Evolutionary conservation across 1,140 invertebrate species (phyloP).

Genomic region (Sinella curviseta): DNA sequence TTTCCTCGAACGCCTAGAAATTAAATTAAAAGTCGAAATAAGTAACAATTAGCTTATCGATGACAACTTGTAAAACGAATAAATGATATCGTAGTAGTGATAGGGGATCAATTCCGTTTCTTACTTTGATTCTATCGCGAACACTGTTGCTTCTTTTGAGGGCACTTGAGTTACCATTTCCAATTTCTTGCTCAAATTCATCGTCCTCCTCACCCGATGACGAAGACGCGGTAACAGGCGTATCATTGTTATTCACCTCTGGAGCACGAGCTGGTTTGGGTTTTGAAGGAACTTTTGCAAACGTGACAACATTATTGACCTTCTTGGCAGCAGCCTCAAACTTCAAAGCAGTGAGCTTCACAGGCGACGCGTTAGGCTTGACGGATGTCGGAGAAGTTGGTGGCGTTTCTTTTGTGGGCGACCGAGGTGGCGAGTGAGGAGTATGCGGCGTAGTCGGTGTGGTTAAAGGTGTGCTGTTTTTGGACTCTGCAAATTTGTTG

Average conservation of each 20-base stretch:
- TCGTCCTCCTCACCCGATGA: neutral
- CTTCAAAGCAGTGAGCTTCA: neutral
- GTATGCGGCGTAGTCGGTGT: no score
- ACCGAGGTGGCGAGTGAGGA: neutral
- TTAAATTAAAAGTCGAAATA: neutral
- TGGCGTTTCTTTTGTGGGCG: neutral
- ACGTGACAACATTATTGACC: neutral
- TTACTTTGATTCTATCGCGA: conserved; percentile 9
- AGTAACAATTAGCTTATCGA: neutral
- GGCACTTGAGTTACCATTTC: neutral
- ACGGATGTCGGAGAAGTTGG: neutral
- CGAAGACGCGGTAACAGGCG: neutral
- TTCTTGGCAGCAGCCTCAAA: neutral
- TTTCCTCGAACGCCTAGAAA: neutral
- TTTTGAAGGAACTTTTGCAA: neutral
- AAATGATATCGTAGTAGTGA: no score
- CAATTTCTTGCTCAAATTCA: neutral
- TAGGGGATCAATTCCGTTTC: no score
- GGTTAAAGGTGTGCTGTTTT: no score
- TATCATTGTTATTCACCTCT: neutral
- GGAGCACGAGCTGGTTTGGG: neutral
- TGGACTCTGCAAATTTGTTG: no score
- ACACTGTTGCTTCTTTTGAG: conserved; percentile 3
- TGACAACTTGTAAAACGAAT: neutral
- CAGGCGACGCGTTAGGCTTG: neutral